These are phyloP conservation scores for Microplitis mediator DNA, from an alignment of 1,140 invertebrate species.

Conservation along the genomic window DNA sequence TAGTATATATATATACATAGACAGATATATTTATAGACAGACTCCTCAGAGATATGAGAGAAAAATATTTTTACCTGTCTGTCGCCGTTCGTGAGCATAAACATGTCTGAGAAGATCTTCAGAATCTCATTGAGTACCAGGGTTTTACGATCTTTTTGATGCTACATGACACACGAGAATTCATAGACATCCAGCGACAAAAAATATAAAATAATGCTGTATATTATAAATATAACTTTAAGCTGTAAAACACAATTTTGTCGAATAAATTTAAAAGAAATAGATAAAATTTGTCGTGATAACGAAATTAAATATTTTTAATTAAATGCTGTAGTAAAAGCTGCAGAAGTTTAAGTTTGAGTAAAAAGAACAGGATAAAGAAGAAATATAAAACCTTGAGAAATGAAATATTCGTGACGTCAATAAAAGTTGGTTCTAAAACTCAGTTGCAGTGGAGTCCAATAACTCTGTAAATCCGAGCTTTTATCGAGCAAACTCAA, in stretches of 20 bases:
- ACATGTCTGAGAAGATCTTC: slow-evolving; percentile 14
- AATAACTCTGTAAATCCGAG: slow-evolving; percentile 12
- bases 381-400: background rate
- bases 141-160: slow-evolving; percentile 14
- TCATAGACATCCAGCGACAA: background rate
- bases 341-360: no score
- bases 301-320: no score
- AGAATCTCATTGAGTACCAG: slow-evolving; percentile 3
- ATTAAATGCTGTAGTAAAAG: no score
- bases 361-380: background rate
- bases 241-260: no score
- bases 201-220: background rate
- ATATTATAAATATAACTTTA: background rate
- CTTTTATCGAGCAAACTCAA: slow-evolving; percentile 27
- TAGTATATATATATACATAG: background rate
- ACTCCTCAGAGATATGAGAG: background rate
- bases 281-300: no score
- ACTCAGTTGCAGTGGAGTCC: background rate
- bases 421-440: slow-evolving; percentile 6
- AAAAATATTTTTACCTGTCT: slow-evolving; percentile 15
- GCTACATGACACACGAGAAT: background rate
- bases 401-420: background rate
- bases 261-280: no score
- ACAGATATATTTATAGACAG: background rate
- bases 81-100: slow-evolving; percentile 13